Conservation (phyloP, 1,140 invertebrate genomes). For the Heterodera schachtii region DNA sequence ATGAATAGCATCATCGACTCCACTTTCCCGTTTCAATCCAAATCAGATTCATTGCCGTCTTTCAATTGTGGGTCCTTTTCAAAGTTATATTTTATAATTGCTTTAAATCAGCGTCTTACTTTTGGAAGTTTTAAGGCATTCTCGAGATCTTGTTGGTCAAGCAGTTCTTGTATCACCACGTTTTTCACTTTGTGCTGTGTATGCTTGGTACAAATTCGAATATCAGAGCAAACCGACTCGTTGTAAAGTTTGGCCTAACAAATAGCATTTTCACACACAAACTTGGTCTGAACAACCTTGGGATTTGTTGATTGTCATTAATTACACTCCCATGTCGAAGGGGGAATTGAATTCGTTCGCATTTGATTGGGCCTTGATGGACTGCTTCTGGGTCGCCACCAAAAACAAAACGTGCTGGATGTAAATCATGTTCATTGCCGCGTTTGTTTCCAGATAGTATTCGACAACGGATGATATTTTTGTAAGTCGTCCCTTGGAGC, state of each 20-base stretch:
- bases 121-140: not conserved
- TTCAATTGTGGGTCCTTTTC: not conserved
- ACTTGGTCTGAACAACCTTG: not conserved
- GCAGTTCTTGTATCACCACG: not conserved
- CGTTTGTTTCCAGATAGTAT: not conserved
- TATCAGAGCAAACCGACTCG: not conserved
- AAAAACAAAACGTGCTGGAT: conserved; percentile 5
- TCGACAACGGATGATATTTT: not conserved
- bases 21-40: not conserved
- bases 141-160: not conserved
- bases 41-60: not conserved
- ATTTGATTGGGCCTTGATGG: not conserved
- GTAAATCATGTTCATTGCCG: not conserved
- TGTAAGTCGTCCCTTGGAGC: not conserved
- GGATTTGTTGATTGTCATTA: conserved; percentile 3
- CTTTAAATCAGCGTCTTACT: not conserved
- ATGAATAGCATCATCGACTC: not conserved
- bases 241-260: conserved; percentile 9
- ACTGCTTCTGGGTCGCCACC: conserved; percentile 5
- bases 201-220: not conserved
- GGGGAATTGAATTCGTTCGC: not conserved
- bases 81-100: too few species aligned
- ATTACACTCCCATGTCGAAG: not conserved
- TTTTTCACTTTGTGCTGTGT: not conserved
- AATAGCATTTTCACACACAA: too few species aligned